Conservation (phyloP, 2,888 invertebrate species). For the Heliconius aoede region DNA sequence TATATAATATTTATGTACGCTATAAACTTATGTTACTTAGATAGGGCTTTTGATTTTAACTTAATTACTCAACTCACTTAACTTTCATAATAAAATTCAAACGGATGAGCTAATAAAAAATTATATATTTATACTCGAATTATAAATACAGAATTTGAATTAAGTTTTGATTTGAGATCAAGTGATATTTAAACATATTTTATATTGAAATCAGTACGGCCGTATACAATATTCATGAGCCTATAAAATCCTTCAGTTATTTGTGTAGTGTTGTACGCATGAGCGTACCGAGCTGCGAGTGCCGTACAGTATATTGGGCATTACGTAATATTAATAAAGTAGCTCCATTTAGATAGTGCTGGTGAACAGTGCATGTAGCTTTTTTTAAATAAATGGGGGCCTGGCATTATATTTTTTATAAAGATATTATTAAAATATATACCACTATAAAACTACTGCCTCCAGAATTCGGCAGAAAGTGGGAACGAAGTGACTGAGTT, state of each 20-base stretch:
- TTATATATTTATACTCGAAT: background rate
- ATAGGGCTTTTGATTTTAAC: background rate
- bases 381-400: background rate
- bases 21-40: background rate
- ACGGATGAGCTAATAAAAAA: background rate
- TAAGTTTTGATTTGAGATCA: background rate
- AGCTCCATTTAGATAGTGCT: conserved; percentile 14
- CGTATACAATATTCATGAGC: conserved; percentile 13
- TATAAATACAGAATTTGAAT: background rate
- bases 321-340: conserved; percentile 30
- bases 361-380: conserved; percentile 1
- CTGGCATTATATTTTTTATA: no score
- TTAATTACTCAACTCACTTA: background rate
- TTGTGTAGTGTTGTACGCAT: conserved; percentile 27
- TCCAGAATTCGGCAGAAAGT: no score
- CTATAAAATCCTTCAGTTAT: conserved; percentile 22
- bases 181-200: background rate
- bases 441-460: background rate
- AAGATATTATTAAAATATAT: background rate
- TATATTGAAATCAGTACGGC: conserved; percentile 15
- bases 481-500: no score
- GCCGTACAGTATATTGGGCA: conserved; percentile 21
- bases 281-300: conserved; percentile 23
- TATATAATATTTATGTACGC: conserved; percentile 8
- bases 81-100: background rate